Conservation (phyloP, 2,888 invertebrate genomes). For the Nowickia ferox region DNA sequence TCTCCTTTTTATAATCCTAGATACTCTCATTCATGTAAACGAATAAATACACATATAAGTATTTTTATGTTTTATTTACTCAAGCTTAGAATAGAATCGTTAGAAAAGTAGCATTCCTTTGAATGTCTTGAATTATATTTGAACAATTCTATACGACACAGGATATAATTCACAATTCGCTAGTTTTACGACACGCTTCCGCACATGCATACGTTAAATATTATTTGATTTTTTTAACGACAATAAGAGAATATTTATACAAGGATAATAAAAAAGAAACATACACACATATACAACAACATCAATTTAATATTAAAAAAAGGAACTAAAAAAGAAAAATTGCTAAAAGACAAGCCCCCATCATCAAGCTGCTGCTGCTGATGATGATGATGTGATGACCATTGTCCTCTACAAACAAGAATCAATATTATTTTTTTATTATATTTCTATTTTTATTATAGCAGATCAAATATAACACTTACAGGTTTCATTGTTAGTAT, state of each 20-base stretch:
- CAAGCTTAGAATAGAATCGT: constrained; percentile 40
- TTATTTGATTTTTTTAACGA: constrained; percentile 71
- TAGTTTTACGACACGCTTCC: constrained; percentile 82
- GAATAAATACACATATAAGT: constrained; percentile 36
- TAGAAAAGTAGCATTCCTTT: constrained; percentile 69
- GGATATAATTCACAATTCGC: constrained; percentile 82
- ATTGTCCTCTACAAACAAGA: constrained; percentile 61
- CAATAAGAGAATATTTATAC: constrained; percentile 58
- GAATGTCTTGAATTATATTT: constrained; percentile 80
- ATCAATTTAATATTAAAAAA: constrained; percentile 70
- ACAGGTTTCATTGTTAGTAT: constrained; percentile 65
- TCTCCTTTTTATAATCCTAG: constrained; percentile 41
- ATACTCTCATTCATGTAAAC: constrained; percentile 11
- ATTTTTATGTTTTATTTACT: constrained; percentile 75
- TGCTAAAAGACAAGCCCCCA: constrained; percentile 68
- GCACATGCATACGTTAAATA: constrained; percentile 72
- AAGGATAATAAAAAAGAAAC: constrained; percentile 58
- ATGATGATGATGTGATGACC: constrained; percentile 60
- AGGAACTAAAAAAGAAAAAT: constrained; percentile 53
- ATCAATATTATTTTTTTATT: constrained; percentile 66
- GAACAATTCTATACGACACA: constrained; percentile 65
- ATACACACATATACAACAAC: constrained; percentile 16
- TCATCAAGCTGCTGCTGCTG: constrained; percentile 49
- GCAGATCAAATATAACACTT: constrained; percentile 69
- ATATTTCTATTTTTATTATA: constrained; percentile 65